Evolutionary conservation across 2,888 invertebrate genomes (phyloP), one percentile per base, ranked within the genome.

Genomic region (Perdita meconis): DNA sequence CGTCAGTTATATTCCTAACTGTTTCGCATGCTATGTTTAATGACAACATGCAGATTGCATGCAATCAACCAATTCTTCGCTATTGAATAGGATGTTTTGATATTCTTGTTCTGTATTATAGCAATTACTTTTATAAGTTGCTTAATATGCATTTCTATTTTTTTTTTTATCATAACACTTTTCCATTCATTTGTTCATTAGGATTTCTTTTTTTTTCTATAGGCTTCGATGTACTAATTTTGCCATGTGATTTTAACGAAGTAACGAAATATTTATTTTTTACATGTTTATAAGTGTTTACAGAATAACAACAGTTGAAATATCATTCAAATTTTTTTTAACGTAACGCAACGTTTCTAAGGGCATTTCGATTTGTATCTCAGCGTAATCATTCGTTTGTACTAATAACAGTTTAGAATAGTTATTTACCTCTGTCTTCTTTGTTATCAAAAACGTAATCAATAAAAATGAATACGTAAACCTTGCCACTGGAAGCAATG

Each of bases 1-100:
- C 84, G 87, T 88, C 86, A 82, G 88, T 91, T 91, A 89, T 87
- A 89, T 88, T 86, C 87, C 86, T 88, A 88, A 87, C 86, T 84
- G 74, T 78, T 77, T 80, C 57, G 79, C 86, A 86, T 87, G 86
- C 89, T 84, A 83, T 72, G 81, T 83, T 83, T 76, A 78, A 81
- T 80, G 68, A 77, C 70, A 70, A 71, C 82, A 71, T 86, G 85
- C 86, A 86, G 72, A 65, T 78, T 63, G 79, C 85, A 86, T 86
- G 85, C 85, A 86, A 78, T 56, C 69, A 70, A 71, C 57, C 60
- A 77, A 67, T 63, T 38, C 47, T 77, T 51, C 36, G 34, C 56
- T 78, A 63, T 69, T 53, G 59, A 26, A 30, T 30, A 30, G 2
- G 30, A 30, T 30, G 30, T 30, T 6, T 30, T 30, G 6, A 30